Evolutionary conservation across 2,888 invertebrate genomes (phyloP).

Genomic region (Rhyacophila evoluta): DNA sequence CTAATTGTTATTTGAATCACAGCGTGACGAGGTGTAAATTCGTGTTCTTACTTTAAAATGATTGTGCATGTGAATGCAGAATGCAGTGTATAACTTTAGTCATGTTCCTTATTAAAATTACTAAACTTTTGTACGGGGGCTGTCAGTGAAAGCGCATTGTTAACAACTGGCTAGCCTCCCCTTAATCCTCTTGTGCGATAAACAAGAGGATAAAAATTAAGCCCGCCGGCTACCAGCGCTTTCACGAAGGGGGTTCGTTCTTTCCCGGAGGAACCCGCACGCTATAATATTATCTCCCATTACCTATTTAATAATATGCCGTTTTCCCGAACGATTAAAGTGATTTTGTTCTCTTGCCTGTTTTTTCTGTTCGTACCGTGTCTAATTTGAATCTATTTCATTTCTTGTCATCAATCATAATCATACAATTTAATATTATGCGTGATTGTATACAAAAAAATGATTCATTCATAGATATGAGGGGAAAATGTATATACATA

Average conservation of each 20-base stretch:
- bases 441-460: no score
- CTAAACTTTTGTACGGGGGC: neutral
- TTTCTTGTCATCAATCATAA: neutral
- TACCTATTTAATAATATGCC: neutral
- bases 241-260: neutral
- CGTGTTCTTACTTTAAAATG: no score
- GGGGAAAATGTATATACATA: no score
- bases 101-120: neutral
- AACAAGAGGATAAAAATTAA: slow-evolving; percentile 22
- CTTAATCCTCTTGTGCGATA: slow-evolving; percentile 13
- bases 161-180: slow-evolving; percentile 9
- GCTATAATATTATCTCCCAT: neutral
- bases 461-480: no score
- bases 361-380: neutral
- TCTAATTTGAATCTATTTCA: neutral
- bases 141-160: slow-evolving; percentile 8
- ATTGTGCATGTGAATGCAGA: neutral
- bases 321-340: neutral
- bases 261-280: neutral
- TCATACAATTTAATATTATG: no score
- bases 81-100: no score
- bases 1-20: neutral
- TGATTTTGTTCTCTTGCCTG: neutral
- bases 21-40: no score
- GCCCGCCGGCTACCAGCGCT: neutral